Evolutionary conservation across 2,113 vertebrate genomes (phyloP).

Genomic region (Strix aluco): DNA sequence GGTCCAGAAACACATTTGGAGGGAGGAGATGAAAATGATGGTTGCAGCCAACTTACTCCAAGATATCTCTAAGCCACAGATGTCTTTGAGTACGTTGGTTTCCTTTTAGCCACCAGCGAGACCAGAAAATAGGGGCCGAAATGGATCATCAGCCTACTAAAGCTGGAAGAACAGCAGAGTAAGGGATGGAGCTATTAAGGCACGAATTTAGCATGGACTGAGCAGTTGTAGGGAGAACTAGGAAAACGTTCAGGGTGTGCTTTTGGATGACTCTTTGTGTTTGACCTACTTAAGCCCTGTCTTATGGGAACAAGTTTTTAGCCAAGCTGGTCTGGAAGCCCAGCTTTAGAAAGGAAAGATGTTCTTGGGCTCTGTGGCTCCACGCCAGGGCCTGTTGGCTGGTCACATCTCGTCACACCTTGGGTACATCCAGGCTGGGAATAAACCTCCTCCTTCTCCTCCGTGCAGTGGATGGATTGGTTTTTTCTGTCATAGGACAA

Average conservation of each 20-base stretch:
- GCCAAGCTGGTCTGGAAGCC: neutral
- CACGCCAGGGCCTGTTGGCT: rapidly evolving
- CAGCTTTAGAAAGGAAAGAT: neutral
- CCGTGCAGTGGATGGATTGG: neutral
- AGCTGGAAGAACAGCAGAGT: neutral
- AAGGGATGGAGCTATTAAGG: neutral
- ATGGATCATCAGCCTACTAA: neutral
- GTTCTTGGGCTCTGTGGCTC: neutral
- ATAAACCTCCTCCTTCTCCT: neutral
- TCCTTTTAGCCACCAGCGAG: neutral
- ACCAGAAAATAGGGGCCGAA: neutral
- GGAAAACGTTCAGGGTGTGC: neutral
- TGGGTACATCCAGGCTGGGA: neutral
- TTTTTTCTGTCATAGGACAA: neutral
- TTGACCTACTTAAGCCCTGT: neutral
- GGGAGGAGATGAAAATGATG: neutral
- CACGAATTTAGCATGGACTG: rapidly evolving
- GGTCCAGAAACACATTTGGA: neutral
- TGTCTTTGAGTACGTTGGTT: neutral
- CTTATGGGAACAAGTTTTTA: neutral
- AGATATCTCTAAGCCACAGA: neutral
- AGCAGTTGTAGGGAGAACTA: neutral
- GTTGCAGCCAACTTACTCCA: neutral
- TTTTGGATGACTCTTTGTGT: neutral
- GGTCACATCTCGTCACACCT: rapidly evolving